These are phyloP conservation scores for Onychostruthus taczanowskii DNA, from an alignment of 2,113 vertebrate species.

Conservation along the genomic window DNA sequence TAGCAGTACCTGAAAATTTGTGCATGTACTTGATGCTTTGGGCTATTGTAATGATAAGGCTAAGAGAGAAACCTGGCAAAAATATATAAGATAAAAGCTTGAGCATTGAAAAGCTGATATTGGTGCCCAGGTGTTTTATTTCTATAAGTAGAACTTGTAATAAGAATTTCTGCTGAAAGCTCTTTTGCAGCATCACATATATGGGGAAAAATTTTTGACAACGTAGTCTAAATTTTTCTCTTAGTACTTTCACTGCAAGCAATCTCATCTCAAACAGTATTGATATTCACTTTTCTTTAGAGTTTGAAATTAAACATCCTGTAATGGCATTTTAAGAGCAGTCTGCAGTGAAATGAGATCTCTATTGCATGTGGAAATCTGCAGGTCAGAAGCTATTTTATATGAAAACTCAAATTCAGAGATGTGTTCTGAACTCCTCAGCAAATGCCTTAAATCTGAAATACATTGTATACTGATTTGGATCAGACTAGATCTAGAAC, in stretches of 20 bases:
- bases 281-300: background rate
- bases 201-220: background rate
- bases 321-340: background rate
- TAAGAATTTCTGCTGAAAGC: background rate
- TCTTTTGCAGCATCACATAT: background rate
- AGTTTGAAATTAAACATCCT: background rate
- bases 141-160: background rate
- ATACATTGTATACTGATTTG: background rate
- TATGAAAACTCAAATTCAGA: background rate
- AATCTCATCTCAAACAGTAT: background rate
- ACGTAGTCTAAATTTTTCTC: background rate
- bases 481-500: background rate
- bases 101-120: background rate
- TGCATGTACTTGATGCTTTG: background rate
- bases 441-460: background rate
- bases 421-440: background rate
- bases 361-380: background rate
- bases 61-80: background rate
- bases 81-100: background rate
- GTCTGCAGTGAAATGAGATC: background rate
- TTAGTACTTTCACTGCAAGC: background rate
- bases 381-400: background rate
- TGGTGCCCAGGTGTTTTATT: background rate
- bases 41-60: background rate
- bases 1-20: background rate